phyloP scores from a whole-genome alignment of 2,113 vertebrate species.

The Nanorana parkeri region DNA sequence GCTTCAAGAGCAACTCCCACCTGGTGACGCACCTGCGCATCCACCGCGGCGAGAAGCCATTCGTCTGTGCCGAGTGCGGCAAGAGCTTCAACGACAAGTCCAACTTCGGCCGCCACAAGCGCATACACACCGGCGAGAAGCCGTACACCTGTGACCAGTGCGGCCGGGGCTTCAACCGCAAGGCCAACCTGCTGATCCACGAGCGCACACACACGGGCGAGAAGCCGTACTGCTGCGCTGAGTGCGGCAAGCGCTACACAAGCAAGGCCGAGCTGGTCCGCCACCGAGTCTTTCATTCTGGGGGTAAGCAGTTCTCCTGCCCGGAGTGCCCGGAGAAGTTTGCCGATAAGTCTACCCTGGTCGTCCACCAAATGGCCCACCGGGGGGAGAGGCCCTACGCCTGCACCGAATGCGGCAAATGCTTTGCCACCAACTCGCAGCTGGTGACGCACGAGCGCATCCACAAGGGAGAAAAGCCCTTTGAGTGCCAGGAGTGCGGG shows the following conservation, averaged over 20 bases:
- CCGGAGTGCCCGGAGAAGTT: conserved; percentile 61
- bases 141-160: conserved; percentile 68
- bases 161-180: conserved; percentile 58
- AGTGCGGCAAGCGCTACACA: conserved; percentile 67
- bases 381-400: conserved; percentile 63
- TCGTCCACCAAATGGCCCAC: conserved; percentile 5
- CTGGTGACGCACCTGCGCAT: conserved; percentile 67
- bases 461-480: not conserved
- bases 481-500: not conserved
- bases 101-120: conserved; percentile 35
- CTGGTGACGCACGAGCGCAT: not conserved
- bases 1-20: conserved; percentile 67
- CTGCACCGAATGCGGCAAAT: not conserved
- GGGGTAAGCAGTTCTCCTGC: conserved; percentile 65
- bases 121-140: conserved; percentile 71
- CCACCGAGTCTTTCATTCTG: conserved; percentile 59
- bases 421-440: not conserved
- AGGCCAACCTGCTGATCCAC: conserved; percentile 23
- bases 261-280: conserved; percentile 61
- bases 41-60: conserved; percentile 60
- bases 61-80: conserved; percentile 60
- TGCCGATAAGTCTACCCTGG: conserved; percentile 62
- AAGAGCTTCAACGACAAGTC: conserved; percentile 62
- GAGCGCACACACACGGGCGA: conserved; percentile 67
- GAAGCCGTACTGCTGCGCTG: conserved; percentile 63